These are phyloP conservation scores for Gasterosteus aculeatus DNA, from an alignment of 2,113 vertebrate species.

Conservation along the genomic window DNA sequence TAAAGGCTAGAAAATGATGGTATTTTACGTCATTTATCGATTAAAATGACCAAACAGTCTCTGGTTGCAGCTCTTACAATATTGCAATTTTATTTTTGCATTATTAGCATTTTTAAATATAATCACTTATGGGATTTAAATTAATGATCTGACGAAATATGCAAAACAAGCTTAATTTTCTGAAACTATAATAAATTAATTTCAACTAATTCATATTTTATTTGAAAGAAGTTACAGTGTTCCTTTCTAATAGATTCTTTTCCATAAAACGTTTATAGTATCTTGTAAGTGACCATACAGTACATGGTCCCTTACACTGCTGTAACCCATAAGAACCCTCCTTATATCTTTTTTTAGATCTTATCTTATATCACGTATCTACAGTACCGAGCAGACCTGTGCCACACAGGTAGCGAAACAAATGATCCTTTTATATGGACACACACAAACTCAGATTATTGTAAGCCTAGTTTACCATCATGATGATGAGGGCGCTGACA, in stretches of 20 bases:
- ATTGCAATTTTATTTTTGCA: not conserved
- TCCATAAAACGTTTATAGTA: not conserved
- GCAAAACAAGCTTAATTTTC: not conserved
- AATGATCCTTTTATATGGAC: not conserved
- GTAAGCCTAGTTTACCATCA: constrained; percentile 78
- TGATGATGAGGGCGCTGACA: constrained; percentile 82
- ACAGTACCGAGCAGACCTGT: not conserved
- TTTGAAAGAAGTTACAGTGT: not conserved
- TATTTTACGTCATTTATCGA: not conserved
- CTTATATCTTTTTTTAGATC: not conserved
- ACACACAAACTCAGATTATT: not conserved
- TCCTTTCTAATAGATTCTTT: not conserved
- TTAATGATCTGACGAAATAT: too few relatives aligned
- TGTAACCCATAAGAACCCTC: not conserved
- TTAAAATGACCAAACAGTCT: not conserved
- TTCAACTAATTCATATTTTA: not conserved
- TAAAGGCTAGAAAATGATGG: not conserved
- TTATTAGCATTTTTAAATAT: not conserved
- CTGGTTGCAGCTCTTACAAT: too few relatives aligned
- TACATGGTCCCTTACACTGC: not conserved
- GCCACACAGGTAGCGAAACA: not conserved
- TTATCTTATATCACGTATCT: not conserved
- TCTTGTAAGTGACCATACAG: too few relatives aligned
- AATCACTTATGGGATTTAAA: not conserved
- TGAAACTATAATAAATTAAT: not conserved